Conservation (phyloP, 35 echinoderm and acorn worm genomes). For the Ptychodera flava region DNA sequence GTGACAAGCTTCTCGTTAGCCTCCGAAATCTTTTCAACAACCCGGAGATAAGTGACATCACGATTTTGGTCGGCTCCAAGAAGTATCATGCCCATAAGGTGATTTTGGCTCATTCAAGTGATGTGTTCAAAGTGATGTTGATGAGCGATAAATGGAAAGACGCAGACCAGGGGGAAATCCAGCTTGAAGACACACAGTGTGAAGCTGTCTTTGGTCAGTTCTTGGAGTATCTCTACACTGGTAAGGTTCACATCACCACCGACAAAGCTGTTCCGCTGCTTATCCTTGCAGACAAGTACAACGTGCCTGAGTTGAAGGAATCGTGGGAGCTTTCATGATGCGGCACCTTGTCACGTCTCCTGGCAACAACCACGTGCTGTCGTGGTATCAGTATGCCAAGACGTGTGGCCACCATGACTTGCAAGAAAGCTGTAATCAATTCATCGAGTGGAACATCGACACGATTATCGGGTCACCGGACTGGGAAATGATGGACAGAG, state of each 20-base stretch:
- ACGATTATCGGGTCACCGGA: background rate
- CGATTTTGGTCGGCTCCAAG: slow-evolving; percentile 14
- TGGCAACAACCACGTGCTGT: background rate
- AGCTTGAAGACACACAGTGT: slow-evolving; percentile 14
- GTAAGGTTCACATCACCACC: slow-evolving; percentile 2
- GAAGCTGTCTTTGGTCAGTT: slow-evolving; percentile 19
- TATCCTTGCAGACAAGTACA: background rate
- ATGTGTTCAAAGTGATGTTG: slow-evolving; percentile 36
- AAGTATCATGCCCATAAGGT: slow-evolving; percentile 28
- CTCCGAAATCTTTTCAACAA: slow-evolving; percentile 15
- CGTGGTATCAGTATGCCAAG: background rate
- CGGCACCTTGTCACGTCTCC: background rate
- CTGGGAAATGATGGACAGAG: background rate
- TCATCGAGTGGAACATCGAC: background rate
- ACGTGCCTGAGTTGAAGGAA: background rate
- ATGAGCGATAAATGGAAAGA: slow-evolving; percentile 20
- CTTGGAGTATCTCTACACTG: slow-evolving; percentile 22
- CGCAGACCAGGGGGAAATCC: slow-evolving; percentile 16
- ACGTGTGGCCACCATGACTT: background rate
- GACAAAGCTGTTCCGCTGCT: background rate
- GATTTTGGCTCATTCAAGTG: slow-evolving; percentile 15
- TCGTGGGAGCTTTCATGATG: background rate
- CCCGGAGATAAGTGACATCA: slow-evolving; percentile 32
- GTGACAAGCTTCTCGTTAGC: background rate
- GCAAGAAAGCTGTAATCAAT: background rate